phyloP scores from a whole-genome alignment of 2,113 vertebrate species.

The Electrona antarctica region DNA sequence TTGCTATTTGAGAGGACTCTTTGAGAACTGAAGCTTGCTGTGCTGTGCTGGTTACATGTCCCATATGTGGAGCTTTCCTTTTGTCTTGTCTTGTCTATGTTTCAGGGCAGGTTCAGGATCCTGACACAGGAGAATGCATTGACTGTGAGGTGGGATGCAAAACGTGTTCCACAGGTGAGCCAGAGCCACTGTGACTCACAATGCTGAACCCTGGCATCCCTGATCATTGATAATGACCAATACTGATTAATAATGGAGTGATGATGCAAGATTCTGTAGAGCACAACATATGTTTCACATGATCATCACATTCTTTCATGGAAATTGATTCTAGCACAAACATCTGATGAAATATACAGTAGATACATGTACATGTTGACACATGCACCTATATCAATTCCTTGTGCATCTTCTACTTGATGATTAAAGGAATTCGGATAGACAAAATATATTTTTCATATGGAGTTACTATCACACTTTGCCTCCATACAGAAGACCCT shows the following conservation, averaged over 20 bases:
- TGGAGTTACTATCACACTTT: conserved; percentile 47
- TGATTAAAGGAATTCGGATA: too few relatives aligned
- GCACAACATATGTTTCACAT: too few relatives aligned
- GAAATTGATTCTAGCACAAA: too few relatives aligned
- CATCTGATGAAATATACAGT: too few relatives aligned
- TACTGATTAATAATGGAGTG: too few relatives aligned
- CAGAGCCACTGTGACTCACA: conserved; percentile 5
- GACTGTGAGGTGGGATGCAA: conserved; percentile 79
- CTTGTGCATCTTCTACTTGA: too few relatives aligned
- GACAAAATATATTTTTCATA: too few relatives aligned
- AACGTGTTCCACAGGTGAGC: conserved; percentile 77
- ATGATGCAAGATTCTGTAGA: too few relatives aligned
- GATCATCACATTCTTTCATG: too few relatives aligned
- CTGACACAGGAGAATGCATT: conserved; percentile 81
- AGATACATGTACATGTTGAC: too few relatives aligned
- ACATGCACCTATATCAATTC: too few relatives aligned
- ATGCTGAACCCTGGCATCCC: not conserved
- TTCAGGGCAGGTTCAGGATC: conserved; percentile 81
- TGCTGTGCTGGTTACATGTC: not conserved
- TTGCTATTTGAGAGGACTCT: not conserved
- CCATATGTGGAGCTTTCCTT: not conserved
- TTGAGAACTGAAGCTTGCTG: too few relatives aligned
- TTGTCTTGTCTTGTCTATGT: conserved; percentile 18
- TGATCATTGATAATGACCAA: not conserved
- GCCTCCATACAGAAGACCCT: conserved; percentile 69